Base-by-base conservation (phyloP, 2,113 vertebrate species). In the Falco punctatus region DNA sequence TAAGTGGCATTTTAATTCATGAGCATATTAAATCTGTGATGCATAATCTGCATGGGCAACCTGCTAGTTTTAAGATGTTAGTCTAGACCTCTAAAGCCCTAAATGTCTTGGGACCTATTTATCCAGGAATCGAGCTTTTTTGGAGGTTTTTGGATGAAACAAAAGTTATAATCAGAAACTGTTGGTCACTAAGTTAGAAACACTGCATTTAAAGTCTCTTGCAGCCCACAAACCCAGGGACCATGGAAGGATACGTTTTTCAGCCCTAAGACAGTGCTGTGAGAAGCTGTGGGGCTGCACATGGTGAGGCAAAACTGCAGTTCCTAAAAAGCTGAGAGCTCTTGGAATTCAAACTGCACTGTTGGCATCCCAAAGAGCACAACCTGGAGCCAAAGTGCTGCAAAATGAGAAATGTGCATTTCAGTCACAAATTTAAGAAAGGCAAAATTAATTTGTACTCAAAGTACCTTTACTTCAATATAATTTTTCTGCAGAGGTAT, bases 21-120 rank as follows among this genome's bases (percentile, higher is more conserved):
- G 55, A 93, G 55, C 79, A 58, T 86, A 90, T 93, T 91, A 96
- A 95, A 92, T 90, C 38, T 2, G 1, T 32, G 48, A 86, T 88
- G 59, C 64, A 86, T 81, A 93, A 96, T 88, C 85, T 94, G 46
- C 71, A 65, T 80, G 71, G 46, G 67, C 32, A 94, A 58, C 32
- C 79, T 71, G 38, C 42, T 93, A 86, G 74, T 96, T 96, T 96
- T 92, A 95, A 96, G 72, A 93, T 90, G 42, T 64, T 92, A 88
- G 92, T 92, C 94, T 96, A 96, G 93, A 96, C 92, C 92, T 93
- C 95, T 93, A 97, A 97, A 95, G 75, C 26, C 38, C 55, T 86
- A 92, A 95, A 73, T 74, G 48, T 81, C 88, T 81, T 83, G 90
- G 92, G 79, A 95, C 67, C n/a, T 71, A 54, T 73, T 93, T 86